phyloP scores from a whole-genome alignment of 2,113 vertebrate species.

The Grammomys surdaster region DNA sequence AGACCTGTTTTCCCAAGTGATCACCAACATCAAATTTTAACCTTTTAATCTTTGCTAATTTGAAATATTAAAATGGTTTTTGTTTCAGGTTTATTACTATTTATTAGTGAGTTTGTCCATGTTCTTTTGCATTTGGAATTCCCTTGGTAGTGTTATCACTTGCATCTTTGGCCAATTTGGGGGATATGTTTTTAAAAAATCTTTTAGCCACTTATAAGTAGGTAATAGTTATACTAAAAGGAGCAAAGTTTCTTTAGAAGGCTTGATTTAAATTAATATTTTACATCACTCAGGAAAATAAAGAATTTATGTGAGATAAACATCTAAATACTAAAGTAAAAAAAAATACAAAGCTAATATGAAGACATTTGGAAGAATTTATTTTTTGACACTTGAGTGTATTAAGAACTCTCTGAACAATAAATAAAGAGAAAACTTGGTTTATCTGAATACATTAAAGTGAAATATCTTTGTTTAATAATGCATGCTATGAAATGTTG shows the following conservation, averaged over 20 bases:
- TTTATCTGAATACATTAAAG: not conserved
- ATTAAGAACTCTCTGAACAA: not conserved
- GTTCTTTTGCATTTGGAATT: not conserved
- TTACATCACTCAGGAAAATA: not conserved
- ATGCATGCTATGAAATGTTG: not conserved
- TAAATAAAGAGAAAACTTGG: not conserved
- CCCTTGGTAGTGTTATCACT: not conserved
- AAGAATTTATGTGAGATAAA: not conserved
- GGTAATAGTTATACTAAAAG: not conserved
- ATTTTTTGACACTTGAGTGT: not conserved
- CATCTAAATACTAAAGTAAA: not conserved
- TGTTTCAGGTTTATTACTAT: not conserved
- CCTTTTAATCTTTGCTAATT: not conserved
- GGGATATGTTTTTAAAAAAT: not conserved
- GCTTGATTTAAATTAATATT: not conserved
- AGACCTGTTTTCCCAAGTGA: not conserved
- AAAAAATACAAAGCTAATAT: not conserved
- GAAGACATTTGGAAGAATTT: not conserved
- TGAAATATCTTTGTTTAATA: not conserved
- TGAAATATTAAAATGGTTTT: not conserved
- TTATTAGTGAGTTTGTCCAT: not conserved
- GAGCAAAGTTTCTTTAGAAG: not conserved
- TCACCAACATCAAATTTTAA: not conserved
- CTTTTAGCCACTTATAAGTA: not conserved
- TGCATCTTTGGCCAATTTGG: not conserved